Evolutionary conservation across 2,797 vertebrate species (phyloP).

Genomic region (Pelobates cultripes): DNA sequence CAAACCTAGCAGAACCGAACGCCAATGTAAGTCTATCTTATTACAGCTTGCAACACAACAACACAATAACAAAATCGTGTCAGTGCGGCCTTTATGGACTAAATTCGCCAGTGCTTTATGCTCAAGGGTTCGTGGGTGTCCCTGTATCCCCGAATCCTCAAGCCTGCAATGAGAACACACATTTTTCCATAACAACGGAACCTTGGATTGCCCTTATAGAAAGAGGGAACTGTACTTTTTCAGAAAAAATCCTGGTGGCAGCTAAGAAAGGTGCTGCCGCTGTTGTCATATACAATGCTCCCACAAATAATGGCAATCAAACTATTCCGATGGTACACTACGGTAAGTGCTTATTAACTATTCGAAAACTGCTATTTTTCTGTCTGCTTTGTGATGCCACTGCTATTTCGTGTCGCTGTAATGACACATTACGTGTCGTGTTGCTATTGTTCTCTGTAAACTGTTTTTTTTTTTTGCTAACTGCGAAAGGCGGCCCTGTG

Average conservation of each 20-base stretch:
- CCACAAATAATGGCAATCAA: constrained; percentile 66
- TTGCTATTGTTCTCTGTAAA: constrained; percentile 31
- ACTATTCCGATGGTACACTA: constrained; percentile 74
- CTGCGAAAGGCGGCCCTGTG: constrained; percentile 20
- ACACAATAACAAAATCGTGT: constrained; percentile 63
- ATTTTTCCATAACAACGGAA: constrained; percentile 60
- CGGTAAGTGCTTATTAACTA: constrained; percentile 64
- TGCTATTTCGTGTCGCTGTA: constrained; percentile 34
- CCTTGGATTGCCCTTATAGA: constrained; percentile 88
- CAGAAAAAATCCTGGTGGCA: constrained; percentile 80
- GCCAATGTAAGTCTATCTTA: constrained; percentile 76
- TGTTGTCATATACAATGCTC: constrained; percentile 83
- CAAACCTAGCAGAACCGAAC: constrained; percentile 65
- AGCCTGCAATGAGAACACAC: constrained; percentile 73
- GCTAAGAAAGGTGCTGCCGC: constrained; percentile 72
- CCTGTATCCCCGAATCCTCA: constrained; percentile 68
- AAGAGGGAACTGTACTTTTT: constrained; percentile 86
- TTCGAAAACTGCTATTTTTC: neutral
- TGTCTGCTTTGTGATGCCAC: constrained; percentile 2
- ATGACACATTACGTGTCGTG: constrained; percentile 38
- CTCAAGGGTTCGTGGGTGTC: constrained; percentile 72
- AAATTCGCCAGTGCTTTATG: constrained; percentile 67
- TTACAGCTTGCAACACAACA: constrained; percentile 63
- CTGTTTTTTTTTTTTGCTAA: constrained; percentile 23
- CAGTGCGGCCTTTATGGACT: constrained; percentile 80